phyloP scores from a whole-genome alignment of 2,888 invertebrate genomes.

The Lithophane socia region DNA sequence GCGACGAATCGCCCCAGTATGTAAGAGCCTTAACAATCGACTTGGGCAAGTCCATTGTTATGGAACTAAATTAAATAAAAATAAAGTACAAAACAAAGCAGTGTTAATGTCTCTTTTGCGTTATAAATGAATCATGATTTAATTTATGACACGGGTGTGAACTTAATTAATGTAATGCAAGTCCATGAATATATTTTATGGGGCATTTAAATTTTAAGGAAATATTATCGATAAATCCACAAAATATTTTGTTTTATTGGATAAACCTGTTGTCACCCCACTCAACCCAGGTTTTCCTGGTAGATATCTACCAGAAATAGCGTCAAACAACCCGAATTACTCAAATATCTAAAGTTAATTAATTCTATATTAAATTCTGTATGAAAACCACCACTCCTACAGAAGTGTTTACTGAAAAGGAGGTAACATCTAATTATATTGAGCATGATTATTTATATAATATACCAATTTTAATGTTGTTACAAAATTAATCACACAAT shows the following conservation, averaged over 20 bases:
- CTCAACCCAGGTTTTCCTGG: background rate
- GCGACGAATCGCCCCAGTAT: too few species aligned
- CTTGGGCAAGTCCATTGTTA: background rate
- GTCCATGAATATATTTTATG: slow-evolving; percentile 45
- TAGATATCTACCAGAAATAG: background rate
- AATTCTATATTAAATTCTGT: background rate
- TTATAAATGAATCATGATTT: slow-evolving; percentile 48
- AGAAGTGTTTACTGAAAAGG: background rate
- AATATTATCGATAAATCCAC: slow-evolving; percentile 7
- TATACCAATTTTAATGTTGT: slow-evolving; percentile 10
- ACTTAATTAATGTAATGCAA: slow-evolving; percentile 66
- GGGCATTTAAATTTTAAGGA: slow-evolving; percentile 23
- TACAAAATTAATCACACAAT: slow-evolving; percentile 11
- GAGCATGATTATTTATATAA: background rate
- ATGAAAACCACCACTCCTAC: background rate
- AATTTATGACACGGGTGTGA: slow-evolving; percentile 58
- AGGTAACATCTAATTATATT: background rate
- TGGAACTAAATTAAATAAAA: background rate
- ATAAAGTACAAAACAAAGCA: slow-evolving; percentile 11
- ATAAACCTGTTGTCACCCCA: background rate
- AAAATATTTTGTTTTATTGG: slow-evolving; percentile 1
- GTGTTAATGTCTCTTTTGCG: slow-evolving; percentile 18
- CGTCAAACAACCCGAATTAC: background rate
- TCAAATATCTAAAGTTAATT: background rate
- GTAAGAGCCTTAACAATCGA: too few species aligned